Percentiles rank a stretch among this genome's conserved stretches.
phyloP scores from a whole-genome alignment of 1,140 invertebrate genomes.

The Lordiphosa clarofinis region DNA sequence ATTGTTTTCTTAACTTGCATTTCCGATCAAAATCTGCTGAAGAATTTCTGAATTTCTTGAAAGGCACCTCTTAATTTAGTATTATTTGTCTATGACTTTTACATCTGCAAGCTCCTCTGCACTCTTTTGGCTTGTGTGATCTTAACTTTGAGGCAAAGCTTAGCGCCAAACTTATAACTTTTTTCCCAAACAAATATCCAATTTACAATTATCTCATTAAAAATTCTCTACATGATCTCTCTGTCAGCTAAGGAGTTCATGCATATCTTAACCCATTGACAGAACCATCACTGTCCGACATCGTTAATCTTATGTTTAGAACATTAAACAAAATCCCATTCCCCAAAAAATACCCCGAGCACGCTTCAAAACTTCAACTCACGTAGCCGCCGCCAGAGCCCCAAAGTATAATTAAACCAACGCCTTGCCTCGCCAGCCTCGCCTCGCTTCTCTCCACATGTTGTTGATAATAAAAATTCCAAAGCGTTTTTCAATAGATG shows the following conservation, averaged over 20 bases:
- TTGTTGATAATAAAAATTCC: slow-evolving; percentile 71
- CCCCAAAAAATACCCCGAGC: slow-evolving; percentile 18
- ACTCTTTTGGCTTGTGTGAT: too few relatives aligned
- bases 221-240: slow-evolving; percentile 35
- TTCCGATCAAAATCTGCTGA: too few relatives aligned
- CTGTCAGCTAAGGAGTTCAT: slow-evolving; percentile 1
- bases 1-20: too few relatives aligned
- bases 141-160: too few relatives aligned
- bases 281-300: slow-evolving; percentile 36
- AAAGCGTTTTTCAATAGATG: slow-evolving; percentile 71
- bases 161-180: too few relatives aligned
- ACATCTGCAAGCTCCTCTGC: too few relatives aligned
- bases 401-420: slow-evolving; percentile 60
- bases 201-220: slow-evolving; percentile 17
- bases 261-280: slow-evolving; percentile 28
- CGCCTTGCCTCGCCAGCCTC: slow-evolving; percentile 18
- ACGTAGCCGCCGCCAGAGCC: slow-evolving; percentile 41
- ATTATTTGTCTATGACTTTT: too few relatives aligned
- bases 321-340: slow-evolving; percentile 28
- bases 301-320: slow-evolving; percentile 64
- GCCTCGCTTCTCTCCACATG: slow-evolving; percentile 11
- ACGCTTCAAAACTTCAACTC: slow-evolving; percentile 52
- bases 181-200: too few relatives aligned
- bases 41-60: not conserved
- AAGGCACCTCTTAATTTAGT: too few relatives aligned